Conservation (phyloP, 2,797 vertebrate genomes). For the Lophius americanus region DNA sequence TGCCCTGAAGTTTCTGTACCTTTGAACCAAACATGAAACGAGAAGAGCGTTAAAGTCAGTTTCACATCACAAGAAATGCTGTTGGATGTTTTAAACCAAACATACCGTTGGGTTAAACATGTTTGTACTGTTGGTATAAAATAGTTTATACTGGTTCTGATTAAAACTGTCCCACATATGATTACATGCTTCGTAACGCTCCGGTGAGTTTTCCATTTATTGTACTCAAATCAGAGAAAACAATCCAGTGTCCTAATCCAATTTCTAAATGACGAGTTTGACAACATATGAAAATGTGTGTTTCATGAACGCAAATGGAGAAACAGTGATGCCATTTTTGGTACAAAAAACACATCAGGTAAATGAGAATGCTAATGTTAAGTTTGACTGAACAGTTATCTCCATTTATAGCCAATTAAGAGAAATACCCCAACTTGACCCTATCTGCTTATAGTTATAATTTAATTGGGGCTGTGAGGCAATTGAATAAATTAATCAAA, state of each 20-base stretch:
- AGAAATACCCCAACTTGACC: neutral
- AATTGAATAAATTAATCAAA: too few species aligned
- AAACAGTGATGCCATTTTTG: too few species aligned
- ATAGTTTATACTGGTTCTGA: neutral
- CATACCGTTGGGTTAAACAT: neutral
- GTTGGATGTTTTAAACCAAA: neutral
- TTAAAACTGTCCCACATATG: neutral
- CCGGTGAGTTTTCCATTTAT: neutral
- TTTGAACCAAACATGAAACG: slow-evolving; percentile 65
- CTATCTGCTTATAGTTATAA: neutral
- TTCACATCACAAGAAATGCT: neutral
- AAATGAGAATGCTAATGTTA: neutral
- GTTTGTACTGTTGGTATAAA: too few species aligned
- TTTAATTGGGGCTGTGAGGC: too few species aligned
- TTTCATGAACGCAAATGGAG: slow-evolving; percentile 1
- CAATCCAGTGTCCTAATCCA: slow-evolving; percentile 4
- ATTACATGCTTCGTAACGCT: neutral
- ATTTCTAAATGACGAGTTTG: neutral
- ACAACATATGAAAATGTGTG: slow-evolving; percentile 1
- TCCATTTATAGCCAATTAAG: neutral
- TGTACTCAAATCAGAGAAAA: neutral
- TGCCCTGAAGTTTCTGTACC: slow-evolving; percentile 98
- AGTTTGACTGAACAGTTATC: neutral
- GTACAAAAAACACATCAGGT: too few species aligned
- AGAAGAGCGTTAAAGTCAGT: neutral